Evolutionary conservation across 1,140 invertebrate species (phyloP), one percentile per base, ranked within the genome.

Genomic region (Plectrocnemia conspersa): DNA sequence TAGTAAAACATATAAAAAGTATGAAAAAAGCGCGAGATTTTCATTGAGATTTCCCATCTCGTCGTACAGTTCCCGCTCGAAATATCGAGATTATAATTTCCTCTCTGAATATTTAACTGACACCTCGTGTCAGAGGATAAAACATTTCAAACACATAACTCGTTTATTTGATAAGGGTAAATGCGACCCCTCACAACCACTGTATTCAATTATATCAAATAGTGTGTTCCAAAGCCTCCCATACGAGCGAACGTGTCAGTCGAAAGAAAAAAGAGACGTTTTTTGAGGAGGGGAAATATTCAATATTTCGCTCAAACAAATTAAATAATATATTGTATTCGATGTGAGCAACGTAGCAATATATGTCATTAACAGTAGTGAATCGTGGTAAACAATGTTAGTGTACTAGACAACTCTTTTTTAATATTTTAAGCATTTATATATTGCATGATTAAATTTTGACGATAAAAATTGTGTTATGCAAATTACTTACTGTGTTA

Each of bases 151-250:
- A 50, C 47, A 35, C 47, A 50, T 38, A 50, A 50, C 35, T 50
- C 47, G 47, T 50, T 50, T 29, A 50, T 50, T 50, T 50, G 47
- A 50, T 38, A 50, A 50, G 47, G 47, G 47, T 50, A 21, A 38
- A 13, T 23, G 42, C 42, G 10, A 38, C 33, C 33, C 47, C 23
- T 50, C 47, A 35, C 36, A 50, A 50, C 33, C 33, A 18, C 47
- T 38, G 16, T 38, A 50, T 50, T 50, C 47, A 50, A 50, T 50
- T 50, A 50, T 50, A 50, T 47, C 45, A 47, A 47, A 47, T 47
- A 29, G 45, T 33, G 47, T 47, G 44, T 10, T 13, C 23, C 24
- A 47, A 29, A 19, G 44, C 24, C n/a, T 47, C 18, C 40, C 7
- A 7, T 7, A 3, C 9, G 21, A 7, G 5, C 18, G 23, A 47